Evolutionary conservation across 2,888 invertebrate genomes (phyloP).

Genomic region (Leucozona laternaria): DNA sequence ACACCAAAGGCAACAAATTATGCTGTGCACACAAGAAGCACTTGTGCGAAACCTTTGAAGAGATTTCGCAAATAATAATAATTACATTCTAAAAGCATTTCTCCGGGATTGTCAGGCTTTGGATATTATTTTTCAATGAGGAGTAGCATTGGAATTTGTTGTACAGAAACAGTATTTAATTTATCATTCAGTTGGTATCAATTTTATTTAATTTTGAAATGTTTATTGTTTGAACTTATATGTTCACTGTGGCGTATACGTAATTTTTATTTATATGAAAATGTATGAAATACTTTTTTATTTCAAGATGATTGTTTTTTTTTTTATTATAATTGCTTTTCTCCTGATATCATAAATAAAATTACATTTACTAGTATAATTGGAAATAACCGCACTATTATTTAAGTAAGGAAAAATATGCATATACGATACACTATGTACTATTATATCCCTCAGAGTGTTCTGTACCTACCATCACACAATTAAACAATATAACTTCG

Average conservation of each 20-base stretch:
- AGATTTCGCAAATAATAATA: conserved; percentile 55
- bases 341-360: not conserved
- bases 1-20: conserved; percentile 44
- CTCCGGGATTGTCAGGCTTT: not conserved
- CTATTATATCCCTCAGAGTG: too few species aligned
- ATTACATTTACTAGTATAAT: not conserved
- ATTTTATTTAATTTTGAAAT: not conserved
- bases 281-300: not conserved
- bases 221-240: not conserved
- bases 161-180: not conserved
- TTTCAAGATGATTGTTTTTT: not conserved
- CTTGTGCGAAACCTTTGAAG: conserved; percentile 41
- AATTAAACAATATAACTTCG: conserved; percentile 13
- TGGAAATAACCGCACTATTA: not conserved
- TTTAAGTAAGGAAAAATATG: not conserved
- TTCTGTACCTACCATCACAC: not conserved
- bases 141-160: not conserved
- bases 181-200: not conserved
- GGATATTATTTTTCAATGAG: not conserved
- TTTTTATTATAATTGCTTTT: not conserved
- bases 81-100: conserved; percentile 40
- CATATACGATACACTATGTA: not conserved
- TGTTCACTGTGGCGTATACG: conserved; percentile 26
- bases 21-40: conserved; percentile 38
- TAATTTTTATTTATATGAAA: not conserved